Evolutionary conservation across 2,888 invertebrate genomes (phyloP).

Genomic region (Lochmaea crataegi): DNA sequence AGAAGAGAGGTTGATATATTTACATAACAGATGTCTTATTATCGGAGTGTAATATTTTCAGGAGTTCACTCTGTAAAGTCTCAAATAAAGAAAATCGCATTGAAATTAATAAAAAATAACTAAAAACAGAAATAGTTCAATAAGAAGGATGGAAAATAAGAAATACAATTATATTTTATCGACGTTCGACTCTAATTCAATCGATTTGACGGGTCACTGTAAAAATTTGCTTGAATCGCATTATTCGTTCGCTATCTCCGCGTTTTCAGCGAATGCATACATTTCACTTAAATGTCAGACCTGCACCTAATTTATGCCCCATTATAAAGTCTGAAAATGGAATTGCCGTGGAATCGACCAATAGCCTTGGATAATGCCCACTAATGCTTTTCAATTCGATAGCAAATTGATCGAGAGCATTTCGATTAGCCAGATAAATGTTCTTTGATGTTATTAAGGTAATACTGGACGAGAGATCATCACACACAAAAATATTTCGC

Average conservation of each 20-base stretch:
- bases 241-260: not conserved
- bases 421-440: not conserved
- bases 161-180: no score
- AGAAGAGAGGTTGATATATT: no score
- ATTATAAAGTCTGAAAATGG: not conserved
- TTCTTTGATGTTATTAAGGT: not conserved
- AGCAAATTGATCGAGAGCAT: constrained; percentile 9
- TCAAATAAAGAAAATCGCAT: no score
- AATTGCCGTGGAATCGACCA: not conserved
- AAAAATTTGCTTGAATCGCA: not conserved
- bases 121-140: no score
- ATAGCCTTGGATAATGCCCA: constrained; percentile 1
- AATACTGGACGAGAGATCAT: not conserved
- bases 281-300: not conserved
- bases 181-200: not conserved
- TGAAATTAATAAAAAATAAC: no score
- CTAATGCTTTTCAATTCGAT: constrained; percentile 3
- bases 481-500: not conserved
- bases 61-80: no score
- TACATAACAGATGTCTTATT: no score
- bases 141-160: no score
- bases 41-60: no score
- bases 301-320: not conserved
- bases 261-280: not conserved
- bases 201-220: not conserved